Percentiles rank a stretch among this genome's conserved stretches.
Conservation (phyloP, 2,113 vertebrate genomes). For the Prunella himalayana region DNA sequence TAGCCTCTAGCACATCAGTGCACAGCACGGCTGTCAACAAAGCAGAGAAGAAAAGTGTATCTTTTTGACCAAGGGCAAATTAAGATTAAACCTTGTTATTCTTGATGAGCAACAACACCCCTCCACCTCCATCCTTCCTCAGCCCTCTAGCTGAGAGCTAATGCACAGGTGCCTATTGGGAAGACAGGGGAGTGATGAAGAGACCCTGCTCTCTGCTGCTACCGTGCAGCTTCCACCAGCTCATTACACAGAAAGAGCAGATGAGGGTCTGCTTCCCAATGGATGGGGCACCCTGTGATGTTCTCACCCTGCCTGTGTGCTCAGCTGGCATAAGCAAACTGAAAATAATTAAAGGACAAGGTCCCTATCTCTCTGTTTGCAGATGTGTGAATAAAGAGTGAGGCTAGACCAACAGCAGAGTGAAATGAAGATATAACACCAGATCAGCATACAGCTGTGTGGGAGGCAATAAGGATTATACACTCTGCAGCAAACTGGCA, state of each 20-base stretch:
- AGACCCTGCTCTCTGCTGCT: not conserved
- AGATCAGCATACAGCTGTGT: not conserved
- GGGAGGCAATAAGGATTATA: not conserved
- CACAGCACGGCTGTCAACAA: fast-evolving
- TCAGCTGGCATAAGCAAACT: not conserved
- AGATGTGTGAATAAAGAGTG: not conserved
- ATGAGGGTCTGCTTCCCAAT: fast-evolving
- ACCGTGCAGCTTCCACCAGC: not conserved
- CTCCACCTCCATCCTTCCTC: not conserved
- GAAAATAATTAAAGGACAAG: not conserved
- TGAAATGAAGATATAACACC: not conserved
- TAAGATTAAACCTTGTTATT: not conserved
- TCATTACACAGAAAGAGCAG: not conserved
- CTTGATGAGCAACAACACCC: not conserved
- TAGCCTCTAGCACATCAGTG: not conserved
- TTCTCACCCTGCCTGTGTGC: not conserved
- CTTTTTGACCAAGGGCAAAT: not conserved
- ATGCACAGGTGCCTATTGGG: not conserved
- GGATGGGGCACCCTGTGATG: not conserved
- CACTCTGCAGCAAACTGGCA: not conserved
- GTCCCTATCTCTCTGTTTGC: not conserved
- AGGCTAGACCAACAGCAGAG: not conserved
- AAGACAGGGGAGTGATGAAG: not conserved
- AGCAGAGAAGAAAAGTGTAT: not conserved
- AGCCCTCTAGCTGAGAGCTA: not conserved